phyloP scores from a whole-genome alignment of 2,888 invertebrate species.

The Venusia cambrica region DNA sequence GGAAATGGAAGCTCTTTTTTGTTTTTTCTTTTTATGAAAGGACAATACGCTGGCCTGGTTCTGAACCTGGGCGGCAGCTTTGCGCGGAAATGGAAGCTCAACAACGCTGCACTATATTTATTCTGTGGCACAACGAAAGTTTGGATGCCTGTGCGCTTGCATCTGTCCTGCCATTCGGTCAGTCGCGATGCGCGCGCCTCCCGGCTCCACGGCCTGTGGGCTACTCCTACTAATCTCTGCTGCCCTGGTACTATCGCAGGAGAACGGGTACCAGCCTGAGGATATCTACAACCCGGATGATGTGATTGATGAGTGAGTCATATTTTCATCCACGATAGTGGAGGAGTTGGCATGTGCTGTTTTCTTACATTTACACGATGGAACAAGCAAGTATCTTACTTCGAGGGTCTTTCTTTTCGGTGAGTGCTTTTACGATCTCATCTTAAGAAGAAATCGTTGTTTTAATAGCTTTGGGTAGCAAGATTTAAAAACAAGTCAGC shows the following conservation, averaged over 20 bases:
- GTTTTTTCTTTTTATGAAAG: no score
- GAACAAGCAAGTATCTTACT: slow-evolving; percentile 24
- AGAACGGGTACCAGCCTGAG: slow-evolving; percentile 63
- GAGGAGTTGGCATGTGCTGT: no score
- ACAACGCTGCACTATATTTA: no score
- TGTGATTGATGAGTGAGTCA: slow-evolving; percentile 69
- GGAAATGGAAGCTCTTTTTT: no score
- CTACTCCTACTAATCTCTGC: slow-evolving; percentile 53
- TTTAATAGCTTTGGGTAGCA: no score
- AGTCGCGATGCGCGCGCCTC: slow-evolving; percentile 75
- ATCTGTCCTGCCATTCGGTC: slow-evolving; percentile 54
- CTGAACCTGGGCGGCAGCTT: slow-evolving; percentile 20
- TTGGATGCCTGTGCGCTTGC: slow-evolving; percentile 64
- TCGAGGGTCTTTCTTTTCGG: slow-evolving; percentile 20
- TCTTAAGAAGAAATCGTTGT: no score
- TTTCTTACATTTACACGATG: no score
- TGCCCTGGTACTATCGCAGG: slow-evolving; percentile 58
- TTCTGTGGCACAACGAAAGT: slow-evolving; percentile 42
- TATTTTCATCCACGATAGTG: slow-evolving; percentile 27
- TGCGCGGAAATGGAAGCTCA: slow-evolving; percentile 21
- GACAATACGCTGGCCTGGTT: no score
- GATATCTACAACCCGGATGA: slow-evolving; percentile 61
- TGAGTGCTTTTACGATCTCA: slow-evolving; percentile 11
- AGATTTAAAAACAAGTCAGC: no score
- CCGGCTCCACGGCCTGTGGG: slow-evolving; percentile 54